Evolutionary conservation across 2,888 invertebrate genomes (phyloP).

Genomic region (Bruchidius siliquastri): DNA sequence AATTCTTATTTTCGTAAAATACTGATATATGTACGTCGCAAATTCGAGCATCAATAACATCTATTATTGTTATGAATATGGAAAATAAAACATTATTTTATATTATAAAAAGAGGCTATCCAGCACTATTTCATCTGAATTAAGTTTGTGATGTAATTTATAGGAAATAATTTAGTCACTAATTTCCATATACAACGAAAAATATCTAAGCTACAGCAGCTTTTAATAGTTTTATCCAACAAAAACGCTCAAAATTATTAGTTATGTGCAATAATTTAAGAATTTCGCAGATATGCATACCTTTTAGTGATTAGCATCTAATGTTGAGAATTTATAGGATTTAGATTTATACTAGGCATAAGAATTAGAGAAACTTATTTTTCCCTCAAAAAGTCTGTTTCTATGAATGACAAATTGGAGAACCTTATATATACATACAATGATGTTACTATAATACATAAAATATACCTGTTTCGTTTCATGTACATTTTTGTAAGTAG

Average conservation of each 20-base stretch:
- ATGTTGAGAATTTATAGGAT: conserved; percentile 2
- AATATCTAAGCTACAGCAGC: conserved; percentile 4
- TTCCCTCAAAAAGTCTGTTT: neutral
- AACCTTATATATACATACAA: too few species aligned
- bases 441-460: too few species aligned
- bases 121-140: neutral
- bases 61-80: neutral
- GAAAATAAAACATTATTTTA: neutral
- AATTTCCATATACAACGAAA: neutral
- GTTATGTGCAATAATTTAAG: conserved; percentile 32
- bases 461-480: too few species aligned
- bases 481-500: too few species aligned
- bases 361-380: neutral
- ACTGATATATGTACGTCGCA: neutral
- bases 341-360: conserved; percentile 9
- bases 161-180: conserved; percentile 1
- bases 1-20: neutral
- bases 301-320: neutral
- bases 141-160: neutral
- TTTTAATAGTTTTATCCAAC: conserved; percentile 10
- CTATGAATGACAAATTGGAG: too few species aligned
- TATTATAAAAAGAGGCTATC: neutral
- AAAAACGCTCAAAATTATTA: conserved; percentile 26
- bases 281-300: neutral
- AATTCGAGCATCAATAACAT: neutral